Base-by-base conservation (phyloP, 2,113 vertebrate species). In the Ptilorrhoa leucosticta region DNA sequence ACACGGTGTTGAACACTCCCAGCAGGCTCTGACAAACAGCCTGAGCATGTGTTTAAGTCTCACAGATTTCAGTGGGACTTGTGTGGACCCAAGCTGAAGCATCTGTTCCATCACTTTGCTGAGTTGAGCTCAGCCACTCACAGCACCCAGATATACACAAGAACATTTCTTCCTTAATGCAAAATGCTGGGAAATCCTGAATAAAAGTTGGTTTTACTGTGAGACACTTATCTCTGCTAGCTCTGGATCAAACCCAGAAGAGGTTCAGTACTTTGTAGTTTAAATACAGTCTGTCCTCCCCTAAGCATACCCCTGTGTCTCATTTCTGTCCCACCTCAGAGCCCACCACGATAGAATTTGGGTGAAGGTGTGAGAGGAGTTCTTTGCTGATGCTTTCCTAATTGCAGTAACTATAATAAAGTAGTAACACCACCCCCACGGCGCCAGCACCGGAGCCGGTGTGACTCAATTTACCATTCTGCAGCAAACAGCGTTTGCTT, bases 401-500 rank as follows among this genome's bases (percentile, higher is more conserved):
- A 44, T 2, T 72, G 58, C 57, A 91, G 18, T 50, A 60, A 68
- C 0, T 3, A 8, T 4, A 65, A 53, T 18, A 15, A 57, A 3
- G n/a, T 3, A 78, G 68, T 19, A 63, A 21, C 16, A 68, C 9
- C 54, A 35, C 2, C n/a, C 20, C 26, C 37, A 22, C 14, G 10
- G 7, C 8, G 6, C 4, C 42, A 37, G 54, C 66, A 50, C 30
- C 8, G 22, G 42, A 66, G 51, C 15, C 0, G 0, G 13, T 15
- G 28, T 6, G 21, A 7, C 35, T 56, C 48, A 37, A 44, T 58
- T 65, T 14, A 22, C 40, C 13, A 13, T 9, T 18, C 31, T 73
- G 42, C 40, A 89, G 81, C 68, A 72, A 71, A 44, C 7, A 16
- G n/a, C 2, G 24, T 40, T 70, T 51, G 40, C 42, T 51, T 58